Evolutionary conservation across 2,797 vertebrate genomes (phyloP), one percentile per base, ranked within the genome.

Genomic region (Oophaga sylvatica): DNA sequence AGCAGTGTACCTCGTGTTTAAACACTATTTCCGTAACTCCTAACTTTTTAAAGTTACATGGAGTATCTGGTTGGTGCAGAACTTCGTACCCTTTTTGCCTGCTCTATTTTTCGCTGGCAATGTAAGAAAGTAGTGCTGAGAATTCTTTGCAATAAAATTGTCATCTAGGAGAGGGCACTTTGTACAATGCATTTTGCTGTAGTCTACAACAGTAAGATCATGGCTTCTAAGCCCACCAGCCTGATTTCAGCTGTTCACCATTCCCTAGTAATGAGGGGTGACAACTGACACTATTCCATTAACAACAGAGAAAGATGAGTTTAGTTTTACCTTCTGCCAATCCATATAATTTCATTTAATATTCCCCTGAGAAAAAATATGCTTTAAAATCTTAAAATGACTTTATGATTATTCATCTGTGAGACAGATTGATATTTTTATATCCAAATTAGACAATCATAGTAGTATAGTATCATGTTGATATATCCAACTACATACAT

Each of bases 201-300:
- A n/a, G 62, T 63, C 17, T 35, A 35, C 17, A 77, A 5, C 20
- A 78, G 59, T 62, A 84, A 22, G n/a, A 85, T 63, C 15, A 16
- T 19, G 75, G 56, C 20, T 48, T 53, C 35, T 79, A 17, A 59
- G 73, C 29, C 63, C 81, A 68, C 71, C 60, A 78, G 45, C 62
- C 80, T n/a, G 3, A 26, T 31, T 75, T 70, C 84, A 89, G 80
- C 88, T 89, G 88, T 89, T 82, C 73, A 19, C 73, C 88, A 86
- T 86, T 70, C 88, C 80, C 60, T 56, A 45, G 17, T 82, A 82
- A 82, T 78, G 60, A 82, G 62, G 35, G 83, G 16, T 71, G 84
- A 86, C 88, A 89, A 60, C 60, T 89, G 88, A 83, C 80, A 83
- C 22, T 68, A 86, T 62, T 62, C 67, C 31, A 68, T 82, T 86